phyloP scores from a whole-genome alignment of 2,113 vertebrate genomes.

The Morone chrysops region DNA sequence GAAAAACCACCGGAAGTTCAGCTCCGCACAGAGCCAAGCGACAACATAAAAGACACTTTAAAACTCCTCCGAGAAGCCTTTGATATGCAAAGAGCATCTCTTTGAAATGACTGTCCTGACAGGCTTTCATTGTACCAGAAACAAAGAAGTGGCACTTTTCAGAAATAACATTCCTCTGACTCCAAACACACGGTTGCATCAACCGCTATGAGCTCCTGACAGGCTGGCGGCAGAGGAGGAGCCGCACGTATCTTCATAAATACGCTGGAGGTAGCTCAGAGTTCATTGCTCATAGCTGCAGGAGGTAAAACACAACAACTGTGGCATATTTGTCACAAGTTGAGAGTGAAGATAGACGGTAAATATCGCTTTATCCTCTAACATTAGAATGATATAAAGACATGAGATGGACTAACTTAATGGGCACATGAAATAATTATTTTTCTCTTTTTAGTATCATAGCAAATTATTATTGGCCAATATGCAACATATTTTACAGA shows the following conservation, averaged over 20 bases:
- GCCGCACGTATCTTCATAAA: rapidly evolving
- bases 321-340: neutral
- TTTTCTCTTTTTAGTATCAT: no score
- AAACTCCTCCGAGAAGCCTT: slow-evolving; percentile 62
- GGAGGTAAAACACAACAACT: neutral
- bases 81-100: slow-evolving; percentile 74
- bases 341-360: neutral
- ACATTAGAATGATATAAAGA: no score
- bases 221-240: neutral
- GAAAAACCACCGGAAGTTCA: neutral
- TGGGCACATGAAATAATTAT: no score
- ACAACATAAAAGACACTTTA: slow-evolving; percentile 54
- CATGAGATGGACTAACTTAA: no score
- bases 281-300: slow-evolving; percentile 21
- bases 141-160: slow-evolving; percentile 68
- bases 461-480: no score
- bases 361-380: no score
- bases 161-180: slow-evolving; percentile 50
- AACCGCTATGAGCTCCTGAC: neutral
- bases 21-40: neutral
- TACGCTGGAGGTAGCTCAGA: neutral
- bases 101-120: slow-evolving; percentile 56
- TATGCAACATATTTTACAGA: no score
- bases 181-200: slow-evolving; percentile 12
- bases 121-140: slow-evolving; percentile 52